A percentile compares a stretch with the other conserved stretches of the same genome.
phyloP scores from a whole-genome alignment of 2,113 vertebrate species.

The Percopsis transmontana region DNA sequence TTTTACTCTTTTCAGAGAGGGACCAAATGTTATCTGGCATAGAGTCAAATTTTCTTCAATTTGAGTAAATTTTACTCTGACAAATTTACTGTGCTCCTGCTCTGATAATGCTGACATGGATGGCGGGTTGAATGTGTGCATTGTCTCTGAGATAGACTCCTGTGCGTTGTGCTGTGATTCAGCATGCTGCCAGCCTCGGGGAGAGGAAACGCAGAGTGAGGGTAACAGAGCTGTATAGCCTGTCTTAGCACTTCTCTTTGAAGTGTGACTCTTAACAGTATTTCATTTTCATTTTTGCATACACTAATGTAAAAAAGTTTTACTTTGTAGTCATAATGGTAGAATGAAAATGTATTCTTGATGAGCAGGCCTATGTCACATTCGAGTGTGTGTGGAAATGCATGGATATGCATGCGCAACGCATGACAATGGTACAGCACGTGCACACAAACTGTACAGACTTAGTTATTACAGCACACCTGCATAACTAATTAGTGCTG shows the following conservation, averaged over 20 bases:
- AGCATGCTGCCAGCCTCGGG: constrained; percentile 13
- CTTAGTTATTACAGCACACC: constrained; percentile 46
- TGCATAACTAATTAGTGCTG: constrained; percentile 65
- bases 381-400: neutral
- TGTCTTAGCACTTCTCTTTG: constrained; percentile 32
- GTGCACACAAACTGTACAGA: neutral
- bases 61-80: too few relatives aligned
- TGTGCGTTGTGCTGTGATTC: constrained; percentile 30
- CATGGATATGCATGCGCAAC: neutral
- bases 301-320: constrained; percentile 40
- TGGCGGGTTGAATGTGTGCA: constrained; percentile 11
- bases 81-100: neutral
- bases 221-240: constrained; percentile 1
- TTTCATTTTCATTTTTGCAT: constrained; percentile 28
- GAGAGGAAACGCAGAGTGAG: constrained; percentile 3
- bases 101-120: constrained; percentile 17
- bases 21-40: too few relatives aligned
- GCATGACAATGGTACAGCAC: too few relatives aligned
- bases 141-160: constrained; percentile 19
- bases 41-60: too few relatives aligned
- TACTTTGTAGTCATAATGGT: constrained; percentile 45
- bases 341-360: constrained; percentile 34
- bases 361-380: constrained; percentile 32
- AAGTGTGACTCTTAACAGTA: constrained; percentile 16
- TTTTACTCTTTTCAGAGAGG: too few relatives aligned